Conservation (phyloP, 2,113 vertebrate species). For the Chamaea fasciata region DNA sequence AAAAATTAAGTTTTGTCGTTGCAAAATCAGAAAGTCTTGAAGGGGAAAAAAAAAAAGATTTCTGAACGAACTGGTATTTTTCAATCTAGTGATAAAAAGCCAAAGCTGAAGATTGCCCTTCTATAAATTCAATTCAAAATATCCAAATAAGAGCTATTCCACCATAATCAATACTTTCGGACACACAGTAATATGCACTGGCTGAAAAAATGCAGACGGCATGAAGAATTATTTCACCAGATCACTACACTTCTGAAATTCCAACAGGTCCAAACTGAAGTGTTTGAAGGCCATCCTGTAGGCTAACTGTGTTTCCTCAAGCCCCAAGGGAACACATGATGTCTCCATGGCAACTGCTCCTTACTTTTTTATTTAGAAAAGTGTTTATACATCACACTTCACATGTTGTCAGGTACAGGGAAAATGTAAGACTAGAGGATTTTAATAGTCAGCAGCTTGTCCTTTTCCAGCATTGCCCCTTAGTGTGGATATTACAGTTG, state of each 20-base stretch:
- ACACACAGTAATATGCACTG: neutral
- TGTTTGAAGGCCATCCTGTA: conserved; percentile 34
- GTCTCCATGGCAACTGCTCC: conserved; percentile 40
- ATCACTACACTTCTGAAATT: conserved; percentile 1
- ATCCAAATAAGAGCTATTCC: neutral
- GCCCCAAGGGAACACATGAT: neutral
- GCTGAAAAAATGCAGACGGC: neutral
- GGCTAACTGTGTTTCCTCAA: conserved; percentile 45
- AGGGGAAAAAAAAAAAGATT: neutral
- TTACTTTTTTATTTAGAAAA: conserved; percentile 41
- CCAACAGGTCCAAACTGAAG: conserved; percentile 6
- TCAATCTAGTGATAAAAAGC: neutral
- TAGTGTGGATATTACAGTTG: neutral
- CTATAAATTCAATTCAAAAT: neutral
- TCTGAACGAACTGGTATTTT: neutral
- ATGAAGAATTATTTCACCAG: conserved; percentile 9
- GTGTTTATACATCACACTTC: conserved; percentile 5
- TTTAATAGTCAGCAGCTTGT: neutral
- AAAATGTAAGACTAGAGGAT: neutral
- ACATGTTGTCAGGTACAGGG: neutral
- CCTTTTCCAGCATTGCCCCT: neutral
- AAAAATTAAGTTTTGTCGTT: neutral
- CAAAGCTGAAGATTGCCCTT: neutral
- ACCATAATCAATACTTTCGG: neutral
- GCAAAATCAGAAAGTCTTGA: neutral